phyloP scores from a whole-genome alignment of 2,797 vertebrate genomes.

The Atherinosoma microstoma region DNA sequence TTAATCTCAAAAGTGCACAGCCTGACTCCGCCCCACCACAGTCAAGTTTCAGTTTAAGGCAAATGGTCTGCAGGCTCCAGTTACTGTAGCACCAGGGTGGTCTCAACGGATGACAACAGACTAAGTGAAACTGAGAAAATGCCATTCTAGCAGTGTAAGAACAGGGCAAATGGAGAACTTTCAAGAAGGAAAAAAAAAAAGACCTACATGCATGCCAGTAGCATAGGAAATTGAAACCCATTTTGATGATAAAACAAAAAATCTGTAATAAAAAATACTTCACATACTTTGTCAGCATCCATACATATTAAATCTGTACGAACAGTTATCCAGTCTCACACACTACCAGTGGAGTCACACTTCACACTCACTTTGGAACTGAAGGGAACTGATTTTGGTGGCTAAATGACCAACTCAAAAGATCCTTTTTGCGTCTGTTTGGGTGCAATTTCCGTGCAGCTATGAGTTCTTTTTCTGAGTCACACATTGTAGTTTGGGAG shows the following conservation, averaged over 20 bases:
- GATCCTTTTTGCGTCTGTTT: neutral
- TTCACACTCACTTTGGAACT: slow-evolving; percentile 5
- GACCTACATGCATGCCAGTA: neutral
- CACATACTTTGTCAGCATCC: too few relatives aligned
- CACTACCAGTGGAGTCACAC: neutral
- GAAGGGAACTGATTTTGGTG: neutral
- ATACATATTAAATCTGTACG: neutral
- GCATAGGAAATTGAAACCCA: neutral
- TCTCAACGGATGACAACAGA: slow-evolving; percentile 67
- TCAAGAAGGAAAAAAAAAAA: neutral
- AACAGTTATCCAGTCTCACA: neutral
- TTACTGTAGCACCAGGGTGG: slow-evolving; percentile 73
- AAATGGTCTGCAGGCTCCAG: slow-evolving; percentile 73
- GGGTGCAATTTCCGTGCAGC: neutral
- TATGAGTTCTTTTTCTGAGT: neutral
- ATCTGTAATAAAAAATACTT: neutral
- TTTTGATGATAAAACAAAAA: slow-evolving; percentile 1
- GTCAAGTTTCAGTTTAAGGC: slow-evolving; percentile 69
- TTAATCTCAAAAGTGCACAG: slow-evolving; percentile 86
- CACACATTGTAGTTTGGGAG: neutral
- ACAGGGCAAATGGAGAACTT: slow-evolving; percentile 11
- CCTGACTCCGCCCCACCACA: slow-evolving; percentile 65
- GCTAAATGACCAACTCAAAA: neutral
- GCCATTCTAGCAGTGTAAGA: slow-evolving; percentile 17
- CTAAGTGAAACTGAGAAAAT: slow-evolving; percentile 52